Conservation (phyloP, 2,797 vertebrate genomes). For the Amblyopsis hoosieri region DNA sequence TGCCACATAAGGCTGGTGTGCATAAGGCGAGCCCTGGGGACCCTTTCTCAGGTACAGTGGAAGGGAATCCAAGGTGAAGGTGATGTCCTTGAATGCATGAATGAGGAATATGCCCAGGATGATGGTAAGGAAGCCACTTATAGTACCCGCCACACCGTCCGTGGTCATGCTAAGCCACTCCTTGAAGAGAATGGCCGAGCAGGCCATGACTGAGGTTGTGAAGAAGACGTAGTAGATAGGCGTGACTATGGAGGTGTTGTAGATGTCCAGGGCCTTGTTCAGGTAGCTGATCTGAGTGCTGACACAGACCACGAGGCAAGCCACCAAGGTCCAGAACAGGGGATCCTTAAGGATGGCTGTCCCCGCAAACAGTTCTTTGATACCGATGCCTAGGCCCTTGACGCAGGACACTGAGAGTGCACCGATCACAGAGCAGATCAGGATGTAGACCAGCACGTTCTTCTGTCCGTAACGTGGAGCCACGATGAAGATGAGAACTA, state of each 20-base stretch:
- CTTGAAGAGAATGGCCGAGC: constrained; percentile 87
- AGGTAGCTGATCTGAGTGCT: constrained; percentile 87
- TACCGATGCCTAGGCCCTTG: constrained; percentile 86
- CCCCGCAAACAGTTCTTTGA: constrained; percentile 83
- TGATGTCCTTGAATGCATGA: constrained; percentile 82
- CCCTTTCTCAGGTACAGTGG: constrained; percentile 73
- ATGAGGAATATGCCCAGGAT: constrained; percentile 85
- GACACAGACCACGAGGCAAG: constrained; percentile 82
- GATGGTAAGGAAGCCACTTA: constrained; percentile 87
- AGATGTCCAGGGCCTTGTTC: constrained; percentile 88
- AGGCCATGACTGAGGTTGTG: constrained; percentile 84
- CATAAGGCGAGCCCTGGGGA: constrained; percentile 43
- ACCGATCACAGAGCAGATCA: constrained; percentile 86
- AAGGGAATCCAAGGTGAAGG: constrained; percentile 76
- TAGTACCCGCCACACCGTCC: constrained; percentile 75
- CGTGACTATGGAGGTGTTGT: constrained; percentile 83
- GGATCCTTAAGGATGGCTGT: constrained; percentile 81
- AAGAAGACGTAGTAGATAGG: constrained; percentile 88
- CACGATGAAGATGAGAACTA: constrained; percentile 82
- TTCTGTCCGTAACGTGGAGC: constrained; percentile 83
- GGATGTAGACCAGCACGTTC: constrained; percentile 85
- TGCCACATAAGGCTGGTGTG: constrained; percentile 62
- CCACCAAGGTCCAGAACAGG: constrained; percentile 80
- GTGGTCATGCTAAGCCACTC: constrained; percentile 84
- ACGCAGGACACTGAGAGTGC: constrained; percentile 86